These are phyloP conservation scores for Paradoxurus hermaphroditus DNA, from an alignment of 2,113 vertebrate species.

Conservation along the genomic window DNA sequence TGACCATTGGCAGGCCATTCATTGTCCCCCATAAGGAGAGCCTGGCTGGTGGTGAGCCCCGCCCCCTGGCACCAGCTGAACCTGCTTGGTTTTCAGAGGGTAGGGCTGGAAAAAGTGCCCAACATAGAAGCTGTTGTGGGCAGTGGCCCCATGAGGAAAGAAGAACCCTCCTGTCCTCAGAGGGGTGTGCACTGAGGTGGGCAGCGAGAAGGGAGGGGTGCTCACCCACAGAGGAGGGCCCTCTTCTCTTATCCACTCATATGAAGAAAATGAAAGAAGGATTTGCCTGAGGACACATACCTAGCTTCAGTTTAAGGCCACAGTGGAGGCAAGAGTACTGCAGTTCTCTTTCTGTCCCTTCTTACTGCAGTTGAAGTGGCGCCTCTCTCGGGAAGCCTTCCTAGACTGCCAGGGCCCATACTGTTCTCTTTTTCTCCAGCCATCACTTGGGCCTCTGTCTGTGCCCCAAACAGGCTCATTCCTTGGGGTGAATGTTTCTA, in stretches of 20 bases:
- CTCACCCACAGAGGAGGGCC: fast-evolving
- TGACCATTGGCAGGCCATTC: background rate
- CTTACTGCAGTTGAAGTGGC: background rate
- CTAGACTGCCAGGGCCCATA: background rate
- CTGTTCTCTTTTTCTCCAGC: background rate
- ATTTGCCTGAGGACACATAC: background rate
- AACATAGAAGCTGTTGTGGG: background rate
- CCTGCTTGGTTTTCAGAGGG: background rate
- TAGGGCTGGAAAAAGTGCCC: background rate
- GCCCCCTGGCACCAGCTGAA: background rate
- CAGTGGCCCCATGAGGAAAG: too few species aligned
- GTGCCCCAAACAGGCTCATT: background rate
- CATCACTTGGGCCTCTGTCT: background rate
- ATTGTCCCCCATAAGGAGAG: background rate
- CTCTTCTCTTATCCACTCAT: background rate
- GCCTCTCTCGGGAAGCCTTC: background rate
- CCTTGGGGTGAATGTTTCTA: background rate
- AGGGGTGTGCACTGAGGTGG: background rate
- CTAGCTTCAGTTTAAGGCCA: background rate
- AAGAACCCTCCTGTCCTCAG: background rate
- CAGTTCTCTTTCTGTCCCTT: background rate
- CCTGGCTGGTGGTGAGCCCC: background rate
- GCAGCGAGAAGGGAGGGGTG: background rate
- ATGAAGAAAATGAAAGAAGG: background rate
- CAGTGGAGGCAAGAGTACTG: background rate